These are phyloP conservation scores for Aldabrachelys gigantea DNA, from an alignment of 2,113 vertebrate genomes.

Conservation along the genomic window DNA sequence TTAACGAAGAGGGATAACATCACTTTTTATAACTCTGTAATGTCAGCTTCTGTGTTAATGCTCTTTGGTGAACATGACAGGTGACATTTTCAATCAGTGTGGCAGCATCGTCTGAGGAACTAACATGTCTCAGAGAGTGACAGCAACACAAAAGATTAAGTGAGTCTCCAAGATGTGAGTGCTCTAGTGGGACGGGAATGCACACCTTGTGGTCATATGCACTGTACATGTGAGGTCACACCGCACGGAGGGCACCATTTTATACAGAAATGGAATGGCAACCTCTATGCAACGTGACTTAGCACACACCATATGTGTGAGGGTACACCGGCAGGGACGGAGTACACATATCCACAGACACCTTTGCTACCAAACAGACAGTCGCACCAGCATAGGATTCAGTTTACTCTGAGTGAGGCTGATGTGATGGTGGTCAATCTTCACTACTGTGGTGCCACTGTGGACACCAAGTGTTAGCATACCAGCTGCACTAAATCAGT, in stretches of 20 bases:
- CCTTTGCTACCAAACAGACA: background rate
- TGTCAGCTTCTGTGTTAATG: background rate
- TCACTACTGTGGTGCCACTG: no score
- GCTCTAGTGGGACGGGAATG: background rate
- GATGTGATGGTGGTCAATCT: background rate
- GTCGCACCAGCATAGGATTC: background rate
- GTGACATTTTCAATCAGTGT: conserved; percentile 19
- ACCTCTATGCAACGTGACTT: background rate
- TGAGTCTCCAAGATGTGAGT: background rate
- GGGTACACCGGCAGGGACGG: no score
- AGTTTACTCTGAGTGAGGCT: background rate
- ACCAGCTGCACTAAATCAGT: no score
- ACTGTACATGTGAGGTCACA: background rate
- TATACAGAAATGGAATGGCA: background rate
- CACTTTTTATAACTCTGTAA: conserved; percentile 22
- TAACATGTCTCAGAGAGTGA: background rate
- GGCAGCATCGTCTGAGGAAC: background rate
- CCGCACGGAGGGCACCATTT: background rate
- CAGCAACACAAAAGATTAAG: background rate
- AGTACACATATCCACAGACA: background rate
- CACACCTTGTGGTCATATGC: background rate
- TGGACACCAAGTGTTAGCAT: no score
- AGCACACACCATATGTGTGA: background rate
- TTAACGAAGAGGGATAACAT: conserved; percentile 22
- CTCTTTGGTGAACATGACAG: conserved; percentile 43